Base-by-base conservation (phyloP, 2,888 invertebrate species). In the Drosophila paranaensis region DNA sequence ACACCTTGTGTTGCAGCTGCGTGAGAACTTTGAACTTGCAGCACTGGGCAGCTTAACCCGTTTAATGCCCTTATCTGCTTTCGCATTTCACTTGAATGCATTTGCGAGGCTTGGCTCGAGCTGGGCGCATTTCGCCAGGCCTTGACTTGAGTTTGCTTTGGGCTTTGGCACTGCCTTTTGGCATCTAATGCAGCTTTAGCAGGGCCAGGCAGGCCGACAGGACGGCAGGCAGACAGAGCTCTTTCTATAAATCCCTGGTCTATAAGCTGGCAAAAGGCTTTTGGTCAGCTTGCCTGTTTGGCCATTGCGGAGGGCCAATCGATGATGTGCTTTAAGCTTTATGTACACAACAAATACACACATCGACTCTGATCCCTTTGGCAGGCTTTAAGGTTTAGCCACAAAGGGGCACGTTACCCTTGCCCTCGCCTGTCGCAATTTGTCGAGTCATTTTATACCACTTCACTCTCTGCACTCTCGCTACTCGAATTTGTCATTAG, bases 21-120 rank as follows among this genome's bases (percentile, higher is more conserved):
- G 33, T 43, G 48, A 54, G 73, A 79, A 77, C 79, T 79, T 81
- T 79, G 79, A 79, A 79, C 79, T 80, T 79, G 81, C 73, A 50
- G 65, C 77, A 66, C 45, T 72, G 79, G 61, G 51, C 68, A 73
- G 79, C 88, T 86, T 86, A 86, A 88, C 87, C 88, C 85, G 25
- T 71, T 86, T 88, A 88, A 88, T 78, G 70, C 85, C 82, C 69
- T 86, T 86, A 86, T 86, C 85, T 80, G 78, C 84, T 77, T 85
- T 88, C 67, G 55, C 88, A 86, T 88, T 86, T 88, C 85, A 88
- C 87, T 86, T 74, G 76, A 75, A 61, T 83, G 76, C 80, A 77
- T 80, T 80, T 68, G 48, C 53, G 54, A 60, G 64, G 71, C 82
- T 73, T 69, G 65, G 40, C 66, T 70, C 37, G 45, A 67, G 53